Percentiles rank a stretch among this genome's conserved stretches.
Evolutionary conservation across 2,797 vertebrate genomes (phyloP).

Genomic region (Astyanax mexicanus): DNA sequence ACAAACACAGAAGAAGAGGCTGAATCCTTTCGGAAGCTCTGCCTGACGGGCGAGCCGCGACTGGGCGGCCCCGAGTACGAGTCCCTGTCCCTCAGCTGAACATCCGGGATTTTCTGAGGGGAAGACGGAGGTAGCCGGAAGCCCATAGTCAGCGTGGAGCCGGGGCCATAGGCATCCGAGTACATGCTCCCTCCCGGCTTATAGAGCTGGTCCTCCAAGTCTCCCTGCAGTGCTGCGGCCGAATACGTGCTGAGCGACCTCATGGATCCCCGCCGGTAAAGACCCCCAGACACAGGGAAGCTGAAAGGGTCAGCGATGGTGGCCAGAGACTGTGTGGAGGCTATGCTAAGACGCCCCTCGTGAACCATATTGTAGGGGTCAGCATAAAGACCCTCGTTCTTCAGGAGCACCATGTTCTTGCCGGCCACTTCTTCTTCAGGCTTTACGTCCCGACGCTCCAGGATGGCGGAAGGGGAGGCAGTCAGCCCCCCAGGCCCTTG

Average conservation of each 20-base stretch:
- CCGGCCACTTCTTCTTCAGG: constrained; percentile 93
- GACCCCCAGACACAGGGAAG: constrained; percentile 86
- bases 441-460: constrained; percentile 96
- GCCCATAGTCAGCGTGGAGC: constrained; percentile 85
- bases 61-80: constrained; percentile 91
- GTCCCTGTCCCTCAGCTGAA: constrained; percentile 83
- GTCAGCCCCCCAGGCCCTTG: constrained; percentile 81
- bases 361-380: constrained; percentile 94
- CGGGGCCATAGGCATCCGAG: constrained; percentile 84
- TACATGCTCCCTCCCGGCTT: constrained; percentile 91
- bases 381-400: constrained; percentile 92
- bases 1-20: constrained; percentile 91
- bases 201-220: constrained; percentile 93
- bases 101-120: constrained; percentile 92
- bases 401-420: constrained; percentile 94
- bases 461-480: constrained; percentile 94
- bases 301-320: constrained; percentile 91
- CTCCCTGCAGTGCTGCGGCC: constrained; percentile 90
- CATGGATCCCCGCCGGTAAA: constrained; percentile 94
- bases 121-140: constrained; percentile 92
- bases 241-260: constrained; percentile 97
- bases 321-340: constrained; percentile 91
- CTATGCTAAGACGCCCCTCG: constrained; percentile 94
- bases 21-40: constrained; percentile 95
- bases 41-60: constrained; percentile 91